Conservation (phyloP, 1,140 invertebrate species). For the Drosophila elegans region DNA sequence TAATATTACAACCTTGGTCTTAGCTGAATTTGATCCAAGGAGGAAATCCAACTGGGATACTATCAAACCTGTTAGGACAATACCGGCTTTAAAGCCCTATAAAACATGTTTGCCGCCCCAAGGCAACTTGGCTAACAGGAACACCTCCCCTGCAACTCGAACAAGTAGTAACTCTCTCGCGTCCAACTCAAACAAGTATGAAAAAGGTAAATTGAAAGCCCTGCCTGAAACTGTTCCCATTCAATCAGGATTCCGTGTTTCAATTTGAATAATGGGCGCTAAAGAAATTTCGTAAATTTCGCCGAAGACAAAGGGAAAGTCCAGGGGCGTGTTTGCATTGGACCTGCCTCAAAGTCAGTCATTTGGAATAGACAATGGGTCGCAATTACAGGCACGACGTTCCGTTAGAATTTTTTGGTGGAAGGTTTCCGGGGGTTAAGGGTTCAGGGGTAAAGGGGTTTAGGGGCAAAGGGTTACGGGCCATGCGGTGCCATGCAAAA, state of each 20-base stretch:
- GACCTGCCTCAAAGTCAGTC: constrained; percentile 75
- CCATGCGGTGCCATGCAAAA: constrained; percentile 26
- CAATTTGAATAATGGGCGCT: constrained; percentile 6
- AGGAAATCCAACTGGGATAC: background rate
- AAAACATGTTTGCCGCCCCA: background rate
- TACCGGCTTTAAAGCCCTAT: constrained; percentile 4
- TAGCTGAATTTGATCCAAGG: background rate
- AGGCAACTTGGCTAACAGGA: background rate
- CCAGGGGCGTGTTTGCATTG: constrained; percentile 29
- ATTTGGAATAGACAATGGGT: constrained; percentile 73
- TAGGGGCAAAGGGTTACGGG: constrained; percentile 13
- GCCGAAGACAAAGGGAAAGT: constrained; percentile 11
- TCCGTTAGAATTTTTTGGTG: constrained; percentile 38
- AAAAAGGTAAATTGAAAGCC: constrained; percentile 9
- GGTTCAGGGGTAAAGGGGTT: constrained; percentile 21
- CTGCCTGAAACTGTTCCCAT: constrained; percentile 22
- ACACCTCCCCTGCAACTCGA: constrained; percentile 45
- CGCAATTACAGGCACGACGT: constrained; percentile 69
- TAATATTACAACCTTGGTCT: background rate
- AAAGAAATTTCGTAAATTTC: constrained; percentile 32
- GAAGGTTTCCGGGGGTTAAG: constrained; percentile 1
- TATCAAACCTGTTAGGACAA: constrained; percentile 16
- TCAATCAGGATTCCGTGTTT: constrained; percentile 16
- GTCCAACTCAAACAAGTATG: background rate
- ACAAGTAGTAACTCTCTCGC: constrained; percentile 1